phyloP scores from a whole-genome alignment of 92 coral and sea anemone species.

The Isaurus tuberculatus region DNA sequence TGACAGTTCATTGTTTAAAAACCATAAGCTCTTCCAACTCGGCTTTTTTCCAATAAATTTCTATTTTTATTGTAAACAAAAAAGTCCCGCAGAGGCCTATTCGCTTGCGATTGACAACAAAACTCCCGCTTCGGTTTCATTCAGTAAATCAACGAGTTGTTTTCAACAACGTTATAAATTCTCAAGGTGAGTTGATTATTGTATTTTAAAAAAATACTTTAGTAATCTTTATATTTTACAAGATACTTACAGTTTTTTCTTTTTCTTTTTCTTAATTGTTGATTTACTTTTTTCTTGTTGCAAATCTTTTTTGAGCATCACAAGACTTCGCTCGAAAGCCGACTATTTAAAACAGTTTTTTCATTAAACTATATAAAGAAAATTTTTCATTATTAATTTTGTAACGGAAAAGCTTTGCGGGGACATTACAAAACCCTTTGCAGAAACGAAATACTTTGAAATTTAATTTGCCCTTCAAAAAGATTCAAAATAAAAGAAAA shows the following conservation, averaged over 20 bases:
- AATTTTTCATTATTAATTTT: no score
- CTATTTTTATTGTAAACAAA: background rate
- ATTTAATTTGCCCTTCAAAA: no score
- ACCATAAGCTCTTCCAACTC: background rate
- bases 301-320: no score
- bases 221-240: background rate
- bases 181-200: background rate
- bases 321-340: no score
- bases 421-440: no score
- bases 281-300: no score
- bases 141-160: background rate
- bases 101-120: constrained; percentile 1
- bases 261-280: background rate
- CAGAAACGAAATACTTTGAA: no score
- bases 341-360: no score
- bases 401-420: no score
- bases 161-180: background rate
- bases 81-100: background rate
- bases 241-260: background rate
- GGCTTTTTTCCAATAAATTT: background rate
- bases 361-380: no score
- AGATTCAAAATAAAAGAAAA: no score
- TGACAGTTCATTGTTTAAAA: constrained; percentile 1
- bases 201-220: background rate
- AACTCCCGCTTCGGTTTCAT: background rate